phyloP scores from a whole-genome alignment of 1,140 invertebrate genomes.

The Sinonovacula constricta region DNA sequence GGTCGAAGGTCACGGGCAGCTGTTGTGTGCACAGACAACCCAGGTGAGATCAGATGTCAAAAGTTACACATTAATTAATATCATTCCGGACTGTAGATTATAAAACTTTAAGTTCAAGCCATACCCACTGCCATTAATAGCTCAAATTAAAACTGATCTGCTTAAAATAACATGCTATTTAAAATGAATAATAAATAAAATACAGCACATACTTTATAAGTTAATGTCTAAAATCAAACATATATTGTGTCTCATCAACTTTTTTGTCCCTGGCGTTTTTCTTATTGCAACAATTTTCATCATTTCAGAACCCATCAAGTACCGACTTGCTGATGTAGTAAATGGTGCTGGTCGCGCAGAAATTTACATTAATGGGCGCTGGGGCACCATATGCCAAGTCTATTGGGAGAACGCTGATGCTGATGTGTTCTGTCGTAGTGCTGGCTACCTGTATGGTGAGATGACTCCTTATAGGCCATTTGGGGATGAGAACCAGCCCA shows the following conservation, averaged over 20 bases:
- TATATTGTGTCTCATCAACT: no score
- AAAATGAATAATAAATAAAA: no score
- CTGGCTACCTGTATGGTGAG: slow-evolving; percentile 55
- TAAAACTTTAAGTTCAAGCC: no score
- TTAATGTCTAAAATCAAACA: no score
- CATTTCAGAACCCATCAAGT: slow-evolving; percentile 57
- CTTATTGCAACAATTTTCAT: neutral
- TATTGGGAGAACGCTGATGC: slow-evolving; percentile 67
- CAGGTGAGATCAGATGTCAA: no score
- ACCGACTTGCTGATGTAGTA: slow-evolving; percentile 57
- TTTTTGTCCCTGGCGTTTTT: no score
- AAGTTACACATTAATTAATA: no score
- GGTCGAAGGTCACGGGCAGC: slow-evolving; percentile 49
- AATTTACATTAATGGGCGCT: slow-evolving; percentile 80
- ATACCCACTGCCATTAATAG: no score
- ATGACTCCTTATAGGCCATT: slow-evolving; percentile 34
- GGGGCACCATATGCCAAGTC: slow-evolving; percentile 60
- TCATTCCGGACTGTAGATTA: no score
- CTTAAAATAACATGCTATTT: no score
- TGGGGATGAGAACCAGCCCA: slow-evolving; percentile 22
- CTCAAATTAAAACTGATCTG: no score
- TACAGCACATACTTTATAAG: no score
- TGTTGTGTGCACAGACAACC: slow-evolving; percentile 56
- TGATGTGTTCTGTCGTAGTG: slow-evolving; percentile 65
- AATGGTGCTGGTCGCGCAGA: slow-evolving; percentile 84